Conservation (phyloP, 2,113 vertebrate species). For the Oryzias celebensis region DNA sequence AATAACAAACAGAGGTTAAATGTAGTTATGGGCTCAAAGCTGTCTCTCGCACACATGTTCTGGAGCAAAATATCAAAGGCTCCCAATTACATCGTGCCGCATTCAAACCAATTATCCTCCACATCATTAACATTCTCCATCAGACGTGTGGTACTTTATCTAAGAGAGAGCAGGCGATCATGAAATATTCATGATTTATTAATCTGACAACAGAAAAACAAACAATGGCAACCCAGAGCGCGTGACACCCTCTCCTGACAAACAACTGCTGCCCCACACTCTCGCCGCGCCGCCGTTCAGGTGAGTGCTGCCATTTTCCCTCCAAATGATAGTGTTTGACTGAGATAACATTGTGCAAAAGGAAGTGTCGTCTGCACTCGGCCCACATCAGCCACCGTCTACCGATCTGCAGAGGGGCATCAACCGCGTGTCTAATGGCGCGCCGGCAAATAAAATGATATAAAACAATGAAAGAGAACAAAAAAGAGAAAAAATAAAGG, state of each 20-base stretch:
- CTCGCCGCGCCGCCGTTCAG: constrained; percentile 25
- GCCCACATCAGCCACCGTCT: constrained; percentile 22
- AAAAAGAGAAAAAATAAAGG: background rate
- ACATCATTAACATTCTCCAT: constrained; percentile 73
- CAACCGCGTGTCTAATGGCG: constrained; percentile 41
- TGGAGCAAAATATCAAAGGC: constrained; percentile 60
- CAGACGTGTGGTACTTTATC: constrained; percentile 61
- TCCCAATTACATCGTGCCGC: constrained; percentile 67
- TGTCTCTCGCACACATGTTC: constrained; percentile 34
- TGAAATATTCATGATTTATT: constrained; percentile 81
- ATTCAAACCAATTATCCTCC: constrained; percentile 70
- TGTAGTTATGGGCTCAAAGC: constrained; percentile 39
- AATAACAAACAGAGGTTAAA: constrained; percentile 48
- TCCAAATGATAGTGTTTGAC: constrained; percentile 17
- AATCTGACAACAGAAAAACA: constrained; percentile 70
- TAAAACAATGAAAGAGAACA: background rate
- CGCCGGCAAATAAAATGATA: background rate
- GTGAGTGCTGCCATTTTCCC: constrained; percentile 23
- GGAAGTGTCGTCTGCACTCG: constrained; percentile 30
- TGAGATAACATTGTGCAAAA: constrained; percentile 40
- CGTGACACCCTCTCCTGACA: constrained; percentile 44
- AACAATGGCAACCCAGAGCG: constrained; percentile 61
- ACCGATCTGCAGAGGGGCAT: constrained; percentile 23
- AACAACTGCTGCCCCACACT: background rate
- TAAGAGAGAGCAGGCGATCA: constrained; percentile 59